These are phyloP conservation scores for Xylota sylvarum DNA, from an alignment of 2,888 invertebrate species.

Conservation along the genomic window DNA sequence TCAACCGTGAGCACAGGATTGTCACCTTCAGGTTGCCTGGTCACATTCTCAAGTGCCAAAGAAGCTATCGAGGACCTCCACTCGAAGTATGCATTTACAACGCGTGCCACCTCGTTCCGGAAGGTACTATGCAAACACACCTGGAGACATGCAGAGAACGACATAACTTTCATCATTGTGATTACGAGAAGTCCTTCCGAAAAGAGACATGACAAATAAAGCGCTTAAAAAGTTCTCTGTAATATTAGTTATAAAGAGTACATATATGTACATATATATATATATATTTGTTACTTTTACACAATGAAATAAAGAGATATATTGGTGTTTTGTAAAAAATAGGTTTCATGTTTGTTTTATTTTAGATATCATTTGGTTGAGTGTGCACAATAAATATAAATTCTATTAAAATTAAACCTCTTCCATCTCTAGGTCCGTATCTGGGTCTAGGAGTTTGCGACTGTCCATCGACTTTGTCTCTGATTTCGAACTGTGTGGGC, in stretches of 20 bases:
- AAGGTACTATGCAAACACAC: conserved; percentile 80
- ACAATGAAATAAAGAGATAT: conserved; percentile 13
- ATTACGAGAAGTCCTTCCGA: conserved; percentile 68
- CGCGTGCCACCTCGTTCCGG: conserved; percentile 82
- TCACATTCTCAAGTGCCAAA: conserved; percentile 80
- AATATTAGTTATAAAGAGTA: no score
- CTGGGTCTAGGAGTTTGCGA: conserved; percentile 80
- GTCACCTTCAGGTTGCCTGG: conserved; percentile 79
- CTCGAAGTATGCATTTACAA: conserved; percentile 82
- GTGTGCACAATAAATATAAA: conserved; percentile 49
- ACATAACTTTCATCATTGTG: conserved; percentile 75
- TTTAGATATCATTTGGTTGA: conserved; percentile 52
- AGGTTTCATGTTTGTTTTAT: conserved; percentile 31
- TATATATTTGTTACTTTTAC: background rate
- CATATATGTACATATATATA: no score
- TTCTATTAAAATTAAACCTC: conserved; percentile 79
- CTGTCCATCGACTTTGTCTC: conserved; percentile 73
- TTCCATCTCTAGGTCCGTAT: conserved; percentile 82
- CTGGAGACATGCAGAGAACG: conserved; percentile 80
- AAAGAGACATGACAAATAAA: background rate
- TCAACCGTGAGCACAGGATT: conserved; percentile 79
- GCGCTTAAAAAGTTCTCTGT: no score
- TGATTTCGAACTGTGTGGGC: conserved; percentile 64
- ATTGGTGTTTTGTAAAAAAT: conserved; percentile 27
- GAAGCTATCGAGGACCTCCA: conserved; percentile 80